These are phyloP conservation scores for Axis porcinus DNA, from an alignment of 2,113 vertebrate genomes.

Conservation along the genomic window DNA sequence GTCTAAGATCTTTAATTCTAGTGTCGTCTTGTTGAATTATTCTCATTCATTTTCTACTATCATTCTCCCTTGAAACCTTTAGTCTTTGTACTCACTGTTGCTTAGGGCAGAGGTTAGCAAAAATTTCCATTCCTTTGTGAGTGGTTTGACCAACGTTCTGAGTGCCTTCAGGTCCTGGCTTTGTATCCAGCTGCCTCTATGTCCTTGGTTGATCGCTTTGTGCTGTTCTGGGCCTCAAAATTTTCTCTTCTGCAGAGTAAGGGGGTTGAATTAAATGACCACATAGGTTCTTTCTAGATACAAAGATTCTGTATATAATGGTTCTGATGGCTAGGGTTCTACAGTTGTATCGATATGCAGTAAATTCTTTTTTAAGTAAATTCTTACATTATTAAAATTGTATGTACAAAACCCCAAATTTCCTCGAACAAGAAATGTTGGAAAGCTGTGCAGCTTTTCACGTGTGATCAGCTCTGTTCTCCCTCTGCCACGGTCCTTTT, in stretches of 20 bases:
- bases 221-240: neutral
- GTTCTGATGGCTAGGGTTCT: neutral
- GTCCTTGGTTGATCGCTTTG: neutral
- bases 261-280: neutral
- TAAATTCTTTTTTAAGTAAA: neutral
- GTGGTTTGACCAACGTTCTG: neutral
- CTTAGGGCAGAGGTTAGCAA: neutral
- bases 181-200: neutral
- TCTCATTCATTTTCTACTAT: neutral
- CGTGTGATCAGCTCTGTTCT: neutral
- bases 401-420: neutral
- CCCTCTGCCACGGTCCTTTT: neutral
- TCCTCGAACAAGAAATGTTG: neutral
- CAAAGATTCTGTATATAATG: neutral
- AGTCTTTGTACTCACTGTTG: neutral
- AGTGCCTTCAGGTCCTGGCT: neutral
- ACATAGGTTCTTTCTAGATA: neutral
- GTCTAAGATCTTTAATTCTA: neutral
- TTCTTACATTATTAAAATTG: neutral
- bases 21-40: neutral
- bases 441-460: neutral
- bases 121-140: neutral
- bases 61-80: neutral
- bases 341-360: neutral
- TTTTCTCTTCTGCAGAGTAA: slow-evolving; percentile 14